Evolutionary conservation across 2,113 vertebrate genomes (phyloP).

Genomic region (Shinisaurus crocodilurus): DNA sequence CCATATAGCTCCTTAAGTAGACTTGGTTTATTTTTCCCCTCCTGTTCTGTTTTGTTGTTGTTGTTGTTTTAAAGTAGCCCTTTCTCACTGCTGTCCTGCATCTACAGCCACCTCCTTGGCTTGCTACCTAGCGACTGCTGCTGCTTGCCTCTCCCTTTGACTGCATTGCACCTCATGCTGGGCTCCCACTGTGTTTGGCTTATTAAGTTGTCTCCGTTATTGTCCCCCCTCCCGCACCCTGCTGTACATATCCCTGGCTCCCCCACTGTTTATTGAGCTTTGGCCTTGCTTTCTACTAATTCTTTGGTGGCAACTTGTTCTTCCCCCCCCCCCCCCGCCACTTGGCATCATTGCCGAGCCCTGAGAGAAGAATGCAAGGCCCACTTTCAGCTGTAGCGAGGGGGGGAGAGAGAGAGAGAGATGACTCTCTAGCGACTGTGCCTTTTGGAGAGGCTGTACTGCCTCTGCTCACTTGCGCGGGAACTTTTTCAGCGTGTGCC

Average conservation of each 20-base stretch:
- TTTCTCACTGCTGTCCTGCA: not conserved
- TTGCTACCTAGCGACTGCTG: not conserved
- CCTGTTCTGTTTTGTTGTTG: not conserved
- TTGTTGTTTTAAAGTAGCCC: not conserved
- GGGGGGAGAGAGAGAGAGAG: not conserved
- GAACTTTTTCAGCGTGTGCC: not conserved
- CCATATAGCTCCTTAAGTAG: slow-evolving; percentile 17
- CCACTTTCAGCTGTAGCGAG: not conserved
- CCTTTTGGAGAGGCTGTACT: slow-evolving; percentile 5
- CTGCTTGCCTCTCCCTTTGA: not conserved
- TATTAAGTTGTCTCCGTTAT: not conserved
- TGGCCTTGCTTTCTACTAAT: not conserved
- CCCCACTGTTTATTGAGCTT: slow-evolving; percentile 27
- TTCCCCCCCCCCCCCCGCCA: not conserved
- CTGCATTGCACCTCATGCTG: not conserved
- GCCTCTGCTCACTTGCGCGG: not conserved
- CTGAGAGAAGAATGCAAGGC: not conserved
- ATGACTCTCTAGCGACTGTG: slow-evolving; percentile 14
- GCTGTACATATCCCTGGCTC: slow-evolving; percentile 9
- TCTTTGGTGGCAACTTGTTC: not conserved
- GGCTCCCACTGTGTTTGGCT: not conserved
- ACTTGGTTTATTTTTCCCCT: slow-evolving; percentile 4
- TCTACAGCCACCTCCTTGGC: not conserved
- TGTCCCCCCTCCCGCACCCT: not conserved
- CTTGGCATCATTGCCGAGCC: not conserved